Evolutionary conservation across 2,113 vertebrate species (phyloP).

Genomic region (Meles meles): DNA sequence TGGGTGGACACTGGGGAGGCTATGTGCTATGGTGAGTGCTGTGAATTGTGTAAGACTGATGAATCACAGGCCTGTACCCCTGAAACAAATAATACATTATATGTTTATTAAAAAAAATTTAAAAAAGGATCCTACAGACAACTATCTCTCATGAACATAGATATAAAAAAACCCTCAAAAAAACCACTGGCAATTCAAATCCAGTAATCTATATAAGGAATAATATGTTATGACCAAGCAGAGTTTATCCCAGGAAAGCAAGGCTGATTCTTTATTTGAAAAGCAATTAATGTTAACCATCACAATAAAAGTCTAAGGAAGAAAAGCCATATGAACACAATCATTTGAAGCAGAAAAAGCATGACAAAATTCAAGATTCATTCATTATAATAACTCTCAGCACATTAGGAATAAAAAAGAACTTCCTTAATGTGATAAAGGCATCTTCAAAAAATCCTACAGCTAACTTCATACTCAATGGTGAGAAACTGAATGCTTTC

Average conservation of each 20-base stretch:
- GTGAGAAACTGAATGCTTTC: neutral
- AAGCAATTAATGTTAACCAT: neutral
- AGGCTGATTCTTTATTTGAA: neutral
- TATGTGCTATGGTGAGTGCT: no score
- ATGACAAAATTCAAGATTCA: neutral
- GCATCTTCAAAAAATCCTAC: neutral
- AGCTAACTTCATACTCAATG: neutral
- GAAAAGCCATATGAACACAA: neutral
- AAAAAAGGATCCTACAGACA: neutral
- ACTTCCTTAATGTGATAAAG: conserved; percentile 1
- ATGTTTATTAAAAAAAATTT: no score
- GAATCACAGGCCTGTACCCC: no score
- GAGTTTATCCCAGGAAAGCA: neutral
- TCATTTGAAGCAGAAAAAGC: neutral
- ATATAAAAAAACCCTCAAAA: neutral
- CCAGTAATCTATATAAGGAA: neutral
- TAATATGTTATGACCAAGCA: neutral
- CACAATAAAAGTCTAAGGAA: conserved; percentile 3
- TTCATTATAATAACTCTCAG: neutral
- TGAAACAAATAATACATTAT: no score
- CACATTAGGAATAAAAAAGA: neutral
- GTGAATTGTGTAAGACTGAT: no score
- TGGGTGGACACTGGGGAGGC: no score
- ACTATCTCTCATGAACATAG: neutral
- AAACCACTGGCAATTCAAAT: conserved; percentile 5